Evolutionary conservation across 2,888 invertebrate species (phyloP).

Genomic region (Glaucopsyche alexis): DNA sequence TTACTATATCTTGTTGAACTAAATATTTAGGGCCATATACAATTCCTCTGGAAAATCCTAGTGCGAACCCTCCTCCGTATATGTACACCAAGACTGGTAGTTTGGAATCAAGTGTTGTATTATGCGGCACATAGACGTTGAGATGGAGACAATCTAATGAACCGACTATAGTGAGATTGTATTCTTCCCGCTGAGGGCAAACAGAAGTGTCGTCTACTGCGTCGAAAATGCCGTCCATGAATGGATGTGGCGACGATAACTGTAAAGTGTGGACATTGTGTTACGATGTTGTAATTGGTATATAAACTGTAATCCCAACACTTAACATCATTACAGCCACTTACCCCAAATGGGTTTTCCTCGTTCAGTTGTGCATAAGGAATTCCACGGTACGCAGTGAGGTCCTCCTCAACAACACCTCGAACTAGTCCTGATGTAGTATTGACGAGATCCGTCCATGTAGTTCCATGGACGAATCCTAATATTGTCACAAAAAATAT

Average conservation of each 20-base stretch:
- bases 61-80: slow-evolving; percentile 50
- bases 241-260: slow-evolving; percentile 49
- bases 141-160: slow-evolving; percentile 54
- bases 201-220: slow-evolving; percentile 54
- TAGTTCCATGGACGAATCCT: not conserved
- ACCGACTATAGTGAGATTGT: slow-evolving; percentile 44
- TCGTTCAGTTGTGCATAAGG: slow-evolving; percentile 54
- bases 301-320: too few relatives aligned
- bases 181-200: slow-evolving; percentile 54
- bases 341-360: slow-evolving; percentile 58
- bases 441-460: slow-evolving; percentile 44
- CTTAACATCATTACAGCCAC: slow-evolving; percentile 33
- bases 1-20: slow-evolving; percentile 52
- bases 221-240: slow-evolving; percentile 50
- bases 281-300: too few relatives aligned
- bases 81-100: slow-evolving; percentile 57
- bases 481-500: not conserved
- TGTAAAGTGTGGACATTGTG: slow-evolving; percentile 39
- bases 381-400: slow-evolving; percentile 59
- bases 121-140: slow-evolving; percentile 54
- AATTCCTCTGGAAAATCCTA: slow-evolving; percentile 47
- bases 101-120: slow-evolving; percentile 46
- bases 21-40: slow-evolving; percentile 52
- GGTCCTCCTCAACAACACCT: slow-evolving; percentile 49
- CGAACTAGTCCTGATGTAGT: slow-evolving; percentile 51